Conservation (phyloP, 2,888 invertebrate genomes). For the Imbricaverruca yamaguchii region DNA sequence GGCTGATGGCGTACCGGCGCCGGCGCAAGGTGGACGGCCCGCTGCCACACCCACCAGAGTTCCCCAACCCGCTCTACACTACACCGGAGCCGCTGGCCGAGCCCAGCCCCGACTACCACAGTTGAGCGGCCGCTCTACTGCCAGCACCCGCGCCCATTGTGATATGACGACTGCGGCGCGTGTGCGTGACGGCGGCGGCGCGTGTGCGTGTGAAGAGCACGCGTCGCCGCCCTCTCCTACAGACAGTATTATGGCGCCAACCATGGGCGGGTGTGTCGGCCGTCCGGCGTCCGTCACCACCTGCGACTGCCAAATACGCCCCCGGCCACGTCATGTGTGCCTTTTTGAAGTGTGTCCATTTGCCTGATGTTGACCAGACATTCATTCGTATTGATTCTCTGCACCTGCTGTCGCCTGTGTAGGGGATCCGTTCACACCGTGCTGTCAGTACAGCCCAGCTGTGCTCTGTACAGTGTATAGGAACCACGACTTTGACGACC, state of each 20-base stretch:
- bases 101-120: conserved; percentile 69
- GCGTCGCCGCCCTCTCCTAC: neutral
- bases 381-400: neutral
- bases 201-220: neutral
- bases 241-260: conserved; percentile 1
- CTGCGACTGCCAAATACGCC: conserved; percentile 11
- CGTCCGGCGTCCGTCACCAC: neutral
- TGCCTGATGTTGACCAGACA: conserved; percentile 13
- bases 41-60: conserved; percentile 87
- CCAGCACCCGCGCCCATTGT: no score
- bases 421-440: neutral
- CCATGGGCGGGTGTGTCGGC: neutral
- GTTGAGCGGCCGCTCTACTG: no score
- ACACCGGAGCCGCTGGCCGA: conserved; percentile 71
- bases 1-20: conserved; percentile 87
- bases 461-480: neutral
- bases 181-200: neutral
- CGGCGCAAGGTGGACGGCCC: conserved; percentile 81
- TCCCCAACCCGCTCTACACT: conserved; percentile 86
- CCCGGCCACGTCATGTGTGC: neutral
- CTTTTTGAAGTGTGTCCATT: neutral
- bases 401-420: neutral
- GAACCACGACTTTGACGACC: neutral
- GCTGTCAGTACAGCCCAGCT: neutral
- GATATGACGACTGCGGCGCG: no score